Evolutionary conservation across 2,888 invertebrate genomes (phyloP).

Genomic region (Chironomus riparius): DNA sequence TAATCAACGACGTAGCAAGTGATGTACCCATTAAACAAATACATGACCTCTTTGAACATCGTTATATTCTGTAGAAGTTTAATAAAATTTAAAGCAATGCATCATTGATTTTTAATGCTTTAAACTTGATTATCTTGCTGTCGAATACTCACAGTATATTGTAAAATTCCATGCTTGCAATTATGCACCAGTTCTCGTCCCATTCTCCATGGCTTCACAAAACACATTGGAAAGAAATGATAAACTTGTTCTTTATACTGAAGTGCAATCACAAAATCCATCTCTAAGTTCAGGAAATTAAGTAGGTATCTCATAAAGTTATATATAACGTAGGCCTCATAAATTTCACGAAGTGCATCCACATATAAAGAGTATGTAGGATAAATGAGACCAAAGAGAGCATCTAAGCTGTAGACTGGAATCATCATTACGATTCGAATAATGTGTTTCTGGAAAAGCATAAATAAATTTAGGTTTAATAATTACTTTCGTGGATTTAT

Average conservation of each 20-base stretch:
- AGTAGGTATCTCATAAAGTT: conserved; percentile 94
- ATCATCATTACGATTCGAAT: conserved; percentile 23
- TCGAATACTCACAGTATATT: conserved; percentile 66
- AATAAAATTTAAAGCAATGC: too few relatives aligned
- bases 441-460: conserved; percentile 17
- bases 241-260: conserved; percentile 72
- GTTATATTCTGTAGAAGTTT: too few relatives aligned
- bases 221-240: conserved; percentile 87
- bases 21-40: too few relatives aligned
- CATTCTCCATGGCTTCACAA: conserved; percentile 87
- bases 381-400: conserved; percentile 65
- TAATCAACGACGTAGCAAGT: too few relatives aligned
- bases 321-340: conserved; percentile 96
- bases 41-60: too few relatives aligned
- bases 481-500: too few relatives aligned
- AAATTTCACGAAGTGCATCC: conserved; percentile 88
- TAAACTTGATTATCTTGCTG: too few relatives aligned
- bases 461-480: neutral
- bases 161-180: conserved; percentile 93
- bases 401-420: conserved; percentile 51
- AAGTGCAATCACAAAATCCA: conserved; percentile 72
- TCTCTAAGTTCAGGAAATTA: conserved; percentile 79
- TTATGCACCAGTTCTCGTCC: conserved; percentile 87
- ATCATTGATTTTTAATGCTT: too few relatives aligned
- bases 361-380: conserved; percentile 84